Conservation (phyloP, 2,888 invertebrate genomes). For the Agrotis puta region DNA sequence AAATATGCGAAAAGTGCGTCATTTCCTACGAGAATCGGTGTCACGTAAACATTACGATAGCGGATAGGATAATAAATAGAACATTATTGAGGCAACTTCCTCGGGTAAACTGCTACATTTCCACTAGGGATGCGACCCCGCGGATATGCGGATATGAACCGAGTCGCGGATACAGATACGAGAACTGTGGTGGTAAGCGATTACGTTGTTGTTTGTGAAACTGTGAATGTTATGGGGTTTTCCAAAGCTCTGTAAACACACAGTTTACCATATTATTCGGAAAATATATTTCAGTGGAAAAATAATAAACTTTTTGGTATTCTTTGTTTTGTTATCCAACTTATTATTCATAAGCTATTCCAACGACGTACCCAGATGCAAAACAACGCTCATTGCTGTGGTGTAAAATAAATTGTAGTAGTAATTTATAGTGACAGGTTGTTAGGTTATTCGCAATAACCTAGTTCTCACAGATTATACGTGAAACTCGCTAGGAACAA, state of each 20-base stretch:
- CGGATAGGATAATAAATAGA: conserved; percentile 61
- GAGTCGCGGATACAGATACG: conserved; percentile 48
- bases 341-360: conserved; percentile 8
- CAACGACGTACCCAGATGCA: conserved; percentile 24
- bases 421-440: conserved; percentile 51
- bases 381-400: conserved; percentile 19
- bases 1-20: conserved; percentile 46
- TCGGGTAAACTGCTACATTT: conserved; percentile 56
- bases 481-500: conserved; percentile 32
- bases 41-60: conserved; percentile 57
- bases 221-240: conserved; percentile 12
- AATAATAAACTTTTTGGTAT: background rate
- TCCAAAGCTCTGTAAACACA: conserved; percentile 20
- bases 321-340: conserved; percentile 7
- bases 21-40: conserved; percentile 55
- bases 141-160: conserved; percentile 35
- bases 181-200: conserved; percentile 40
- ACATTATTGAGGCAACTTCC: conserved; percentile 61
- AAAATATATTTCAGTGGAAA: background rate
- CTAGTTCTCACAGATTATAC: conserved; percentile 45
- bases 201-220: conserved; percentile 21
- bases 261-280: conserved; percentile 13
- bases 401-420: conserved; percentile 42
- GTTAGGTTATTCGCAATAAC: conserved; percentile 26
- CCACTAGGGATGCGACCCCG: conserved; percentile 57